phyloP scores from a whole-genome alignment of 1,140 invertebrate species.

The Achroia grisella region DNA sequence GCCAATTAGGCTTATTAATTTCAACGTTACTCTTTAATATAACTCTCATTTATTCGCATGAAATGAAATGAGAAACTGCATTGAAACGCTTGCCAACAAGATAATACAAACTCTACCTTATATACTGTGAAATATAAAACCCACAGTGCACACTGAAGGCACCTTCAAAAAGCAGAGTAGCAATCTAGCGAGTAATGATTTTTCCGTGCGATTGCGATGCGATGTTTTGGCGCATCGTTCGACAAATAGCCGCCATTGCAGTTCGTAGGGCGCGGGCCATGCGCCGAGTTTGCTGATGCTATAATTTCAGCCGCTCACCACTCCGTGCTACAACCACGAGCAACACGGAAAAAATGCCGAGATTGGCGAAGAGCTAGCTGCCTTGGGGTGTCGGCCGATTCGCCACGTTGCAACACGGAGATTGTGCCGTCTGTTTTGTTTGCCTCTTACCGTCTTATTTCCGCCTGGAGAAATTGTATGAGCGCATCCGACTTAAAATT shows the following conservation, averaged over 20 bases:
- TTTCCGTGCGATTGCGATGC: slow-evolving; percentile 65
- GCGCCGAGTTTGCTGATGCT: slow-evolving; percentile 35
- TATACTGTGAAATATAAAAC: slow-evolving; percentile 57
- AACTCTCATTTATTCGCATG: slow-evolving; percentile 25
- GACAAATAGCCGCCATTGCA: slow-evolving; percentile 63
- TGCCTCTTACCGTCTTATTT: slow-evolving; percentile 67
- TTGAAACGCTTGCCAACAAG: slow-evolving; percentile 56
- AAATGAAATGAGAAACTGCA: slow-evolving; percentile 51
- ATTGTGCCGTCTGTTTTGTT: slow-evolving; percentile 66
- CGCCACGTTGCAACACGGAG: slow-evolving; percentile 63
- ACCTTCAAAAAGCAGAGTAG: slow-evolving; percentile 57
- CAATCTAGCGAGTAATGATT: slow-evolving; percentile 61
- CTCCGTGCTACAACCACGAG: slow-evolving; percentile 15
- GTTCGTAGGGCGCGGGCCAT: slow-evolving; percentile 42
- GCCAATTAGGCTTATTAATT: slow-evolving; percentile 11
- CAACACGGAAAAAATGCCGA: slow-evolving; percentile 61
- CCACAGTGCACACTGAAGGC: slow-evolving; percentile 56
- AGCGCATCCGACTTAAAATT: slow-evolving; percentile 44
- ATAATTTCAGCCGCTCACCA: slow-evolving; percentile 47
- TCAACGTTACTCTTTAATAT: slow-evolving; percentile 12
- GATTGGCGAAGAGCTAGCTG: slow-evolving; percentile 52
- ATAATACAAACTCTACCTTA: slow-evolving; percentile 59
- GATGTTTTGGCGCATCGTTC: slow-evolving; percentile 70
- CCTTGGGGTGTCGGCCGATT: slow-evolving; percentile 56
- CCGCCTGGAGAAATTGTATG: slow-evolving; percentile 52